Conservation (phyloP, 2,797 vertebrate genomes). For the Simalia tracyae region DNA sequence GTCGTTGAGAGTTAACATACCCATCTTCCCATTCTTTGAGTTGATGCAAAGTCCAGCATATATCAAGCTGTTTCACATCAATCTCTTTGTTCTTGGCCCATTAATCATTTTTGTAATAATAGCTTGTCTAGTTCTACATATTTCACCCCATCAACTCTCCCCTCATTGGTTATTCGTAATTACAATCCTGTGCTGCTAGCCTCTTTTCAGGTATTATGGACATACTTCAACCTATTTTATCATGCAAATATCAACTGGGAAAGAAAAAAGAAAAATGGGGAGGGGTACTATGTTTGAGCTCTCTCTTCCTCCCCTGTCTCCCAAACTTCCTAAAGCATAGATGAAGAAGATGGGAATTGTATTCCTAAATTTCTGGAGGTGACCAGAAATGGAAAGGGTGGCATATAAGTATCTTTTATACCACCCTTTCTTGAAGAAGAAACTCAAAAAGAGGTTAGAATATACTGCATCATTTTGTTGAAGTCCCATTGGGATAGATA, state of each 20-base stretch:
- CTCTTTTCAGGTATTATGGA: neutral
- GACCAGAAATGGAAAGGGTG: neutral
- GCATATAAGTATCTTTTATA: neutral
- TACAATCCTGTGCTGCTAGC: neutral
- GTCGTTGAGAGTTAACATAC: neutral
- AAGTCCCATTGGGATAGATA: neutral
- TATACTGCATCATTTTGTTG: neutral
- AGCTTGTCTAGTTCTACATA: neutral
- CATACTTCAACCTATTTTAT: neutral
- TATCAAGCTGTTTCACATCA: neutral
- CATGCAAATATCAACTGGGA: neutral
- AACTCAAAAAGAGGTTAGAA: neutral
- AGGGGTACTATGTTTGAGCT: neutral
- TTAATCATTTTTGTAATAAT: neutral
- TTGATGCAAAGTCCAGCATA: neutral
- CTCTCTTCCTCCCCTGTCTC: neutral
- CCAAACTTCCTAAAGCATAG: neutral
- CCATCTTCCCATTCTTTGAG: neutral
- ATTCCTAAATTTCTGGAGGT: neutral
- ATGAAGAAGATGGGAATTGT: neutral
- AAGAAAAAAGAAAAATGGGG: neutral
- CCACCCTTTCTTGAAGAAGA: neutral
- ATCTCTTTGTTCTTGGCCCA: neutral
- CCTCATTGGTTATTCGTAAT: neutral
- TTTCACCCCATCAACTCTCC: neutral